Conservation (phyloP, 35 echinoderm and acorn worm genomes). For the Stichopus chloronotus region DNA sequence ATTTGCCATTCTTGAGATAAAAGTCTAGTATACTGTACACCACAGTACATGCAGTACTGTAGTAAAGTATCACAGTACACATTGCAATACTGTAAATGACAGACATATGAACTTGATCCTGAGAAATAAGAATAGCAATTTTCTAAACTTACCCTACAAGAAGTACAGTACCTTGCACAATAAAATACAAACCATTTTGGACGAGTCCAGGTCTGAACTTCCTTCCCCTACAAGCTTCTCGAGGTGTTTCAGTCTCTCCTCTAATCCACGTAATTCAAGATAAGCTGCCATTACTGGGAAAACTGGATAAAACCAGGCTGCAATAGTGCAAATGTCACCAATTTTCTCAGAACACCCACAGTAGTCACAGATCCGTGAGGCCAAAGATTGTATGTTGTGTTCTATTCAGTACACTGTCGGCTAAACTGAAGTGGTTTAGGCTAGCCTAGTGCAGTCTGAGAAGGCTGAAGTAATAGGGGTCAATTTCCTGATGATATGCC, state of each 20-base stretch:
- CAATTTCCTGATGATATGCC: too few relatives aligned
- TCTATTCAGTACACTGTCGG: too few relatives aligned
- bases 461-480: too few relatives aligned
- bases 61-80: neutral
- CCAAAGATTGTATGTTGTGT: too few relatives aligned
- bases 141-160: neutral
- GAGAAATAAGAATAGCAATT: neutral
- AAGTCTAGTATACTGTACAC: neutral
- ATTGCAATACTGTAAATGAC: neutral
- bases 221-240: slow-evolving; percentile 18
- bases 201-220: neutral
- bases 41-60: neutral
- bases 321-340: too few relatives aligned
- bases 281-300: neutral
- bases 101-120: neutral
- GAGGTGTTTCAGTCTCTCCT: slow-evolving; percentile 21
- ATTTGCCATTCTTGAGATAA: neutral
- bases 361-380: too few relatives aligned
- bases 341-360: too few relatives aligned
- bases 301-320: too few relatives aligned
- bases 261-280: neutral
- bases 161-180: neutral
- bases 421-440: too few relatives aligned
- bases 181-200: slow-evolving; percentile 31
- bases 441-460: too few relatives aligned